Evolutionary conservation across 2,113 vertebrate genomes (phyloP).

Genomic region (Rhabdornis inornatus): DNA sequence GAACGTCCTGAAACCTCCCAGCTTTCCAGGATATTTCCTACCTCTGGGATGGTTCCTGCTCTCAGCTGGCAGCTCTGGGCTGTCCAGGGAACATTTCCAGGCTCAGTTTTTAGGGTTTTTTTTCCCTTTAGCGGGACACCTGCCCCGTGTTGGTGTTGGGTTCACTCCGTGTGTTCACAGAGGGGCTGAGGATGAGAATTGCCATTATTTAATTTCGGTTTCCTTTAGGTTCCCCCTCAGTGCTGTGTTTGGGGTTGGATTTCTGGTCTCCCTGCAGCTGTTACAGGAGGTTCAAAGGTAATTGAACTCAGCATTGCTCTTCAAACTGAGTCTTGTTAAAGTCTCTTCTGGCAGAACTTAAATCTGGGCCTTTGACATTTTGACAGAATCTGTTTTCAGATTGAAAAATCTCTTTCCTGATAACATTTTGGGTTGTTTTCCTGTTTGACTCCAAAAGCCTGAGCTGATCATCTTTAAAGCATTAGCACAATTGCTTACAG

Average conservation of each 20-base stretch:
- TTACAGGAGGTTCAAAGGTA: neutral
- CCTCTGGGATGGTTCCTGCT: neutral
- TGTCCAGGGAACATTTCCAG: neutral
- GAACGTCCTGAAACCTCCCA: neutral
- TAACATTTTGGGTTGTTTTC: conserved; percentile 11
- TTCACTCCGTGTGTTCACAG: fast-evolving
- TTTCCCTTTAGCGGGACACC: neutral
- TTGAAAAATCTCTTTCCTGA: conserved; percentile 13
- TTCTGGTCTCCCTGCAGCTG: neutral
- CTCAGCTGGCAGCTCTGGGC: neutral
- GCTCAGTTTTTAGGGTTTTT: neutral
- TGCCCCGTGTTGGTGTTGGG: fast-evolving
- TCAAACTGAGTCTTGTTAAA: neutral
- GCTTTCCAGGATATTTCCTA: fast-evolving
- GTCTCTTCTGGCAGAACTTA: neutral
- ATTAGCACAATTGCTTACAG: conserved; percentile 35
- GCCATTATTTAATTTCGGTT: neutral
- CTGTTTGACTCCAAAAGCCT: neutral
- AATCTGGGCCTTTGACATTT: neutral
- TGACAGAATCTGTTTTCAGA: neutral
- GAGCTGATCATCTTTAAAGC: conserved; percentile 19
- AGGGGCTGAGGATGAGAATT: neutral
- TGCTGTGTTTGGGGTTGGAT: neutral
- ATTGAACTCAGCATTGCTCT: neutral
- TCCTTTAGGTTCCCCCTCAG: neutral